Evolutionary conservation across 1,140 invertebrate genomes (phyloP).

Genomic region (Sipha flava): DNA sequence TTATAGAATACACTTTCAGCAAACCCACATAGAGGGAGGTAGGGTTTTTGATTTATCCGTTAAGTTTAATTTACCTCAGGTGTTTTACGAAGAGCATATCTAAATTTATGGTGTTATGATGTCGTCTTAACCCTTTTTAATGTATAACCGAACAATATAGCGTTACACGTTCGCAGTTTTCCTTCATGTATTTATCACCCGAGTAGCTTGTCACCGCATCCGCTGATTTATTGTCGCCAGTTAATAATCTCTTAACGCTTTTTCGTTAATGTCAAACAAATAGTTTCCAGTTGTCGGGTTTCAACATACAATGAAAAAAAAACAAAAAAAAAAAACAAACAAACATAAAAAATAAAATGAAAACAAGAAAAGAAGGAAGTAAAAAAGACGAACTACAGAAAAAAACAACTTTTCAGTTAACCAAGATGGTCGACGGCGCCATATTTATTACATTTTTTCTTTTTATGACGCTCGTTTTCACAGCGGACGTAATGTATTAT

Average conservation of each 20-base stretch:
- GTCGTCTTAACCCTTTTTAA: slow-evolving; percentile 29
- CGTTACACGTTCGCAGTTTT: background rate
- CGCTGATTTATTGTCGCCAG: slow-evolving; percentile 22
- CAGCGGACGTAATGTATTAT: slow-evolving; percentile 29
- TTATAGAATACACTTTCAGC: slow-evolving; percentile 1
- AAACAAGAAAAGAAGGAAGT: background rate
- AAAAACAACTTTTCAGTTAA: background rate
- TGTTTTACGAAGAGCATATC: background rate
- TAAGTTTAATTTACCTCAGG: slow-evolving; percentile 16
- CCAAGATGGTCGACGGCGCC: slow-evolving; percentile 26
- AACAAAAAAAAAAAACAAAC: background rate
- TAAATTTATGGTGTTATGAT: slow-evolving; percentile 23
- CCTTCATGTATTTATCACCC: background rate
- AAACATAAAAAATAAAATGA: background rate
- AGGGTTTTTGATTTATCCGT: slow-evolving; percentile 29
- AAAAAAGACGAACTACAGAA: background rate
- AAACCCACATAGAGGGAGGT: background rate
- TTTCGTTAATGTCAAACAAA: slow-evolving; percentile 24
- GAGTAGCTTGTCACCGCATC: background rate
- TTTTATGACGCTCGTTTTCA: slow-evolving; percentile 15
- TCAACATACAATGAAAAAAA: background rate
- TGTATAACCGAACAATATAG: slow-evolving; percentile 12
- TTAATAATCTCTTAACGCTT: slow-evolving; percentile 21
- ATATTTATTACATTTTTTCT: slow-evolving; percentile 28
- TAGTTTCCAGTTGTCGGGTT: slow-evolving; percentile 14